These are phyloP conservation scores for Scalopus aquaticus DNA, from an alignment of 2,113 vertebrate species.

Conservation along the genomic window DNA sequence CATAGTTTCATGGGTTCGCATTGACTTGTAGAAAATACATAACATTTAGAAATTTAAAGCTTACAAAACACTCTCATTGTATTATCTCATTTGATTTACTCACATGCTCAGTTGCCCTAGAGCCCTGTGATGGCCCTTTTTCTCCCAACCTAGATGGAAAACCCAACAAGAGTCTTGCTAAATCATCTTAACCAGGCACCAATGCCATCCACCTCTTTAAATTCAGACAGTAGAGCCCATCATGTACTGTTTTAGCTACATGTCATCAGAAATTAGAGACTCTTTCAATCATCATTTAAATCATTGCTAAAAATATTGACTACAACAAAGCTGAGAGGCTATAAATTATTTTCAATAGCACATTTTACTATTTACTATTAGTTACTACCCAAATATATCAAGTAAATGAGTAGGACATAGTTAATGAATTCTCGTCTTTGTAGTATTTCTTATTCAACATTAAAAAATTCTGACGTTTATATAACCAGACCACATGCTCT, in stretches of 20 bases:
- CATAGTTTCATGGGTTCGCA: background rate
- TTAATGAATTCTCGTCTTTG: background rate
- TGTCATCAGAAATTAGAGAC: background rate
- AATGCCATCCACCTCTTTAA: background rate
- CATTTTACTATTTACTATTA: background rate
- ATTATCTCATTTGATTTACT: background rate
- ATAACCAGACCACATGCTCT: background rate
- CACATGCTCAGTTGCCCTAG: too few relatives aligned
- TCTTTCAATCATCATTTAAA: background rate
- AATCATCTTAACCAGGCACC: background rate
- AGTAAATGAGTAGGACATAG: background rate
- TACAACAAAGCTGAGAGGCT: background rate
- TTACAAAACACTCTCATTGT: background rate
- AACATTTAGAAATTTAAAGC: background rate
- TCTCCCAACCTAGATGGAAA: background rate
- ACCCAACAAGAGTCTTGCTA: background rate
- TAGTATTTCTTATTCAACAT: background rate
- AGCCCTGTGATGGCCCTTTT: background rate
- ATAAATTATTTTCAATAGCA: background rate
- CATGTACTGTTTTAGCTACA: background rate
- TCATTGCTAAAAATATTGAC: background rate
- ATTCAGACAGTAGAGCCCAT: too few relatives aligned
- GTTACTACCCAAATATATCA: background rate
- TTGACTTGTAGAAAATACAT: background rate
- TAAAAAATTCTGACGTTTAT: constrained; percentile 15